Evolutionary conservation across 1,140 invertebrate genomes (phyloP).

Genomic region (Trichonephila clavata): DNA sequence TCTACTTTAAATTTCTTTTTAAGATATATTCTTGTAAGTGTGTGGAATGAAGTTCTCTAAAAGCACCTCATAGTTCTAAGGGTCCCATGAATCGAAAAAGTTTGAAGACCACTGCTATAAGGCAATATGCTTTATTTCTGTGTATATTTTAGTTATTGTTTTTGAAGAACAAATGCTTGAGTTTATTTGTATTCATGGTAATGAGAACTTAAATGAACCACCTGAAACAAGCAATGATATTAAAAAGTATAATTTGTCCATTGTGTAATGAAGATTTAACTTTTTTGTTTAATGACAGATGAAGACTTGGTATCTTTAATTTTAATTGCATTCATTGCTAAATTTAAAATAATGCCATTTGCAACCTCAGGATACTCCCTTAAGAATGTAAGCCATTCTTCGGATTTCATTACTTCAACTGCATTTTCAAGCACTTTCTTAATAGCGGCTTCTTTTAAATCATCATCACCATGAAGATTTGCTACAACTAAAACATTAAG

Average conservation of each 20-base stretch:
- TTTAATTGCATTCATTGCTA: conserved; percentile 32
- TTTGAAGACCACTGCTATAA: too few species aligned
- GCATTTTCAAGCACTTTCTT: conserved; percentile 53
- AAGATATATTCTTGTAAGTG: too few species aligned
- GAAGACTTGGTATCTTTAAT: neutral
- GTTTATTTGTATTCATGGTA: too few species aligned
- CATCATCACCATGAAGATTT: conserved; percentile 42
- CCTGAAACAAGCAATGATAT: neutral
- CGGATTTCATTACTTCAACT: conserved; percentile 45
- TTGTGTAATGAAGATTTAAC: neutral
- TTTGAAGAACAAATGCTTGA: too few species aligned
- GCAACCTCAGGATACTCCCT: conserved; percentile 59
- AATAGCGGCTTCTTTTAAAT: conserved; percentile 49
- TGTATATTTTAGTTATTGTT: too few species aligned
- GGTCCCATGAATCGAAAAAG: too few species aligned
- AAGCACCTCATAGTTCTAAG: too few species aligned
- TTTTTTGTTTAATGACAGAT: neutral
- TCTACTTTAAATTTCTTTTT: too few species aligned
- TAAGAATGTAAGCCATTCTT: conserved; percentile 59
- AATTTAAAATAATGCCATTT: conserved; percentile 45
- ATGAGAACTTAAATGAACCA: too few species aligned
- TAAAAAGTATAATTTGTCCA: neutral
- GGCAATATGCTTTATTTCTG: too few species aligned
- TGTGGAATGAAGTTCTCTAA: too few species aligned
- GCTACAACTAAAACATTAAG: conserved; percentile 37